A percentile compares a stretch with the other conserved stretches of the same genome.
Conservation (phyloP, 2,797 vertebrate genomes). For the Macroramphosus scolopax region DNA sequence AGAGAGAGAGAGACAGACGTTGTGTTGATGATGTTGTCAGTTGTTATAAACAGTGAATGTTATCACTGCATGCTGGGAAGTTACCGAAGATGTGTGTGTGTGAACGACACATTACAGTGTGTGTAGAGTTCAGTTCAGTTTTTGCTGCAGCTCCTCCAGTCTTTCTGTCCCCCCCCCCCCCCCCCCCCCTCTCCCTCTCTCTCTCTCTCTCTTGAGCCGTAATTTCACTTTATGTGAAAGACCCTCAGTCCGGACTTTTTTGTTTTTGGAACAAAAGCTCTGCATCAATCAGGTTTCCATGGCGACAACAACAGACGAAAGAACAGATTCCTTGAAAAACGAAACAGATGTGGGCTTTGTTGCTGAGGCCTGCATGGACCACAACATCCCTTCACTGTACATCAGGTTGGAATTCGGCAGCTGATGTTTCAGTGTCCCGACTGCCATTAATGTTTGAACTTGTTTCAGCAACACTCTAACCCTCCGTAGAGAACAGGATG, state of each 20-base stretch:
- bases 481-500: not conserved
- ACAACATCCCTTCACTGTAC: constrained; percentile 1
- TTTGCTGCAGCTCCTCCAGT: no score
- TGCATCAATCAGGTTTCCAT: constrained; percentile 1
- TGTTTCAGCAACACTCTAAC: not conserved
- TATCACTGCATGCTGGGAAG: no score
- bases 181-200: no score
- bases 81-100: no score
- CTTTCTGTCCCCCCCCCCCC: no score
- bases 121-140: no score
- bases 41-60: no score
- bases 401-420: not conserved
- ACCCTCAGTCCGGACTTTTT: not conserved
- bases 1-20: no score
- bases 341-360: not conserved
- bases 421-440: not conserved
- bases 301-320: constrained; percentile 5
- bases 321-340: constrained; percentile 7
- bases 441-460: not conserved
- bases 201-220: not conserved
- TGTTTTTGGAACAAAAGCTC: constrained; percentile 8
- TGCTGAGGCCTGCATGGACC: not conserved
- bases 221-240: constrained; percentile 17
- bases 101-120: no score
- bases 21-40: no score